A percentile compares a stretch with the other conserved stretches of the same genome.
Conservation (phyloP, 2,113 vertebrate genomes). For the Jacana jacana region DNA sequence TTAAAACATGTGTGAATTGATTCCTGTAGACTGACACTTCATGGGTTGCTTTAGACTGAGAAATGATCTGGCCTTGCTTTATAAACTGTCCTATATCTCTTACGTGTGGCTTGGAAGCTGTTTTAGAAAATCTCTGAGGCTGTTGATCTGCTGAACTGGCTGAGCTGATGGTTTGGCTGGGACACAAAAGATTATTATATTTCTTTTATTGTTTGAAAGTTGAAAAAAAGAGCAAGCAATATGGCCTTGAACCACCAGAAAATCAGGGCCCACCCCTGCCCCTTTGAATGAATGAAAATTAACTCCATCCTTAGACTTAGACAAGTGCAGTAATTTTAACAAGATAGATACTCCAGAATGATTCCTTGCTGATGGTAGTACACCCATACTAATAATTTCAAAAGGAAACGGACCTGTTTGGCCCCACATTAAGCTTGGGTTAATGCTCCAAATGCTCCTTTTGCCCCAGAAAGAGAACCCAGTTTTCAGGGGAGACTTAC, state of each 20-base stretch:
- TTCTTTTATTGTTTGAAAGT: not conserved
- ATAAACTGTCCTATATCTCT: not conserved
- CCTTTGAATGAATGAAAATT: not conserved
- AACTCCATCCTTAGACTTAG: not conserved
- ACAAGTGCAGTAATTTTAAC: not conserved
- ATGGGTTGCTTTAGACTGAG: conserved; percentile 35
- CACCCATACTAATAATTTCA: accelerated
- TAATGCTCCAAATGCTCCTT: not conserved
- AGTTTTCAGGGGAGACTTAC: not conserved
- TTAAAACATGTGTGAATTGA: conserved; percentile 57
- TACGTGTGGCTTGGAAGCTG: not conserved
- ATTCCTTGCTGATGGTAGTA: accelerated
- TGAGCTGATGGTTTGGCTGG: not conserved
- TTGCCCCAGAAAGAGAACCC: not conserved
- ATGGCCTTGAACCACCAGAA: not conserved
- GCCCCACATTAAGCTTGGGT: not conserved
- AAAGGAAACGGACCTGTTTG: not conserved
- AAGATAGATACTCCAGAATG: not conserved
- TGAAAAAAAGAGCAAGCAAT: not conserved
- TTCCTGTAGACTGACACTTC: conserved; percentile 48
- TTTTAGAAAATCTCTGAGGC: not conserved
- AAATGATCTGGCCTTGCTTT: conserved; percentile 8
- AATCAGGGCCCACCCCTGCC: not conserved
- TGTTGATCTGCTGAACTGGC: not conserved
- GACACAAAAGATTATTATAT: not conserved